A percentile compares a stretch with the other conserved stretches of the same genome.
These are phyloP conservation scores for Ditylenchus weischeri DNA, from an alignment of 2,888 invertebrate genomes.

Conservation along the genomic window DNA sequence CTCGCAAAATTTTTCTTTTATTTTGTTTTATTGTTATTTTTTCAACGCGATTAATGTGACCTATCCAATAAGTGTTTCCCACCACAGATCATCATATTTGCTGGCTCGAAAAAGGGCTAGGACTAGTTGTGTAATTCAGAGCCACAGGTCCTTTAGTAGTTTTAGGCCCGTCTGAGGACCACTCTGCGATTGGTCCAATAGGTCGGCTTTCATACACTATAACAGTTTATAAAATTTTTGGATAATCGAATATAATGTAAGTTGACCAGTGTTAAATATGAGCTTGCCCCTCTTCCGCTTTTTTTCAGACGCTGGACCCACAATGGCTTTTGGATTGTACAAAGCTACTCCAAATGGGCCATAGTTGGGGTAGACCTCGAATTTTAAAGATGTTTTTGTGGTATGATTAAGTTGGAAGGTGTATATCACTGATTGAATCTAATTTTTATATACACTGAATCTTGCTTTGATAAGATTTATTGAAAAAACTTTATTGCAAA, in stretches of 20 bases:
- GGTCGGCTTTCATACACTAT: constrained; percentile 38
- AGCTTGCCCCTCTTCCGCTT: too few relatives aligned
- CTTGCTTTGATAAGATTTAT: too few relatives aligned
- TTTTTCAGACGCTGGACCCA: constrained; percentile 22
- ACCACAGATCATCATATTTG: constrained; percentile 68
- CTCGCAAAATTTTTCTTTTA: too few relatives aligned
- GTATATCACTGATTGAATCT: too few relatives aligned
- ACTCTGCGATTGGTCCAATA: constrained; percentile 38
- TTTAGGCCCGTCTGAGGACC: constrained; percentile 22
- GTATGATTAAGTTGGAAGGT: too few relatives aligned
- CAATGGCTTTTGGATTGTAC: constrained; percentile 51
- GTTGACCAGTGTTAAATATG: neutral
- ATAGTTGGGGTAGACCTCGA: constrained; percentile 46
- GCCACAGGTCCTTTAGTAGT: constrained; percentile 22
- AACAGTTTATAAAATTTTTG: constrained; percentile 1
- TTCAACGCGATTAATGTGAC: constrained; percentile 44
- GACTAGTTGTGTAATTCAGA: constrained; percentile 33
- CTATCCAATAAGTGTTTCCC: constrained; percentile 97
- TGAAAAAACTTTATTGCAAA: too few relatives aligned
- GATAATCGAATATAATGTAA: neutral
- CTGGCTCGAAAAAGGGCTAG: constrained; percentile 34
- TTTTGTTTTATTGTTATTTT: too few relatives aligned
- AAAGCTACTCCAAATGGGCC: constrained; percentile 54
- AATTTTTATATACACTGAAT: too few relatives aligned
- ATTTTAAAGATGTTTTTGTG: too few relatives aligned